Conservation (phyloP, 2,888 invertebrate genomes). For the Odontomyia ornata region DNA sequence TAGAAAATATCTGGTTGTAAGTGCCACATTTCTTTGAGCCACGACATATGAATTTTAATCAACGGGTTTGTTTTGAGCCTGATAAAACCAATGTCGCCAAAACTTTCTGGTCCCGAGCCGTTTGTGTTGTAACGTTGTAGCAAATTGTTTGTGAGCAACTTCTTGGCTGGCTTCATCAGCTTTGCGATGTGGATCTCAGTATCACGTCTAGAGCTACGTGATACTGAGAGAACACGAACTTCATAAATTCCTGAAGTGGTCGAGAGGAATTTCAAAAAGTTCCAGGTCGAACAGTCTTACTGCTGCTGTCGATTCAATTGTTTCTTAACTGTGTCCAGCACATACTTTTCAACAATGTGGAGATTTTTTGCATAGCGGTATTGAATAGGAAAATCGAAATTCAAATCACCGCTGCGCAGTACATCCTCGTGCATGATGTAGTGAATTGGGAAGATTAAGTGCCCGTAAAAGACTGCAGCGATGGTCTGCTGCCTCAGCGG, state of each 20-base stretch:
- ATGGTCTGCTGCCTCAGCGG: too few relatives aligned
- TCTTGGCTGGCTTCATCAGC: constrained; percentile 89
- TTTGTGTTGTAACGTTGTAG: constrained; percentile 82
- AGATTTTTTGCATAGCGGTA: constrained; percentile 67
- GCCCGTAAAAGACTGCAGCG: too few relatives aligned
- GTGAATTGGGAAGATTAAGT: too few relatives aligned
- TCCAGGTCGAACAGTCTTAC: constrained; percentile 85
- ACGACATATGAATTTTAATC: constrained; percentile 86
- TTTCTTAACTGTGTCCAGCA: too few relatives aligned
- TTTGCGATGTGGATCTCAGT: constrained; percentile 97
- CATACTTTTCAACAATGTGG: constrained; percentile 72
- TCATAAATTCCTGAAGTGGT: constrained; percentile 90
- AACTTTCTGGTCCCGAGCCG: constrained; percentile 75
- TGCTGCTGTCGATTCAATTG: constrained; percentile 85
- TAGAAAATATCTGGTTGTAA: constrained; percentile 85
- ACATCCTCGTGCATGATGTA: constrained; percentile 61
- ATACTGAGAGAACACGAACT: constrained; percentile 64
- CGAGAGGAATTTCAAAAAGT: too few relatives aligned
- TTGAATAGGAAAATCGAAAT: constrained; percentile 65
- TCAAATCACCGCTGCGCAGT: constrained; percentile 62
- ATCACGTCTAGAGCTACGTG: constrained; percentile 73
- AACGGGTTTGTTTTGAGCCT: constrained; percentile 93
- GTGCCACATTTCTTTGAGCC: constrained; percentile 89
- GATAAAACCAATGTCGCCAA: constrained; percentile 86
- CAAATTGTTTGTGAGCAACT: constrained; percentile 90